Conservation (phyloP, 2,113 vertebrate genomes). For the Tyrannus savana region DNA sequence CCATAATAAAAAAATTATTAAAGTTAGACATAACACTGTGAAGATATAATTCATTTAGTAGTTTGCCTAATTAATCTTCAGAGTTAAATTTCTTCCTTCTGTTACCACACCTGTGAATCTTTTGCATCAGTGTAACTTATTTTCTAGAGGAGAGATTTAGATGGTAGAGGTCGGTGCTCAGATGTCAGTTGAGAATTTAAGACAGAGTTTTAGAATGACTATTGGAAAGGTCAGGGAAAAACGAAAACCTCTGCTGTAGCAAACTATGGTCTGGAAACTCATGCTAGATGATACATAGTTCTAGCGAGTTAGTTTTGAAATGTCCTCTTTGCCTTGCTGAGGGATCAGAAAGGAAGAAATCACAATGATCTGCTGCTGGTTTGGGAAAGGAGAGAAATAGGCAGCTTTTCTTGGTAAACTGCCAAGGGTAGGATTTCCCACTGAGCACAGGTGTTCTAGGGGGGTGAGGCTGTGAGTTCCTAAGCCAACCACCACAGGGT, state of each 20-base stretch:
- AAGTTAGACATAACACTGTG: neutral
- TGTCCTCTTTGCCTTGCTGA: neutral
- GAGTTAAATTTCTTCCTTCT: neutral
- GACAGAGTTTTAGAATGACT: neutral
- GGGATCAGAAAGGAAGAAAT: neutral
- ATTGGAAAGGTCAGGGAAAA: neutral
- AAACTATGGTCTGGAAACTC: neutral
- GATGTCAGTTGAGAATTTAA: neutral
- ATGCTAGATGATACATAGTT: neutral
- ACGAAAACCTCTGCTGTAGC: neutral
- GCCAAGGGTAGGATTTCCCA: neutral
- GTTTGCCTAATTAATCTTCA: neutral
- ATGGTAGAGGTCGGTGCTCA: neutral
- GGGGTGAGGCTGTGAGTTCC: neutral
- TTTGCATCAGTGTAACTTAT: neutral
- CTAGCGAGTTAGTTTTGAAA: neutral
- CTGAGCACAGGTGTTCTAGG: neutral
- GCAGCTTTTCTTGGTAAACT: neutral
- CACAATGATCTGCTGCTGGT: neutral
- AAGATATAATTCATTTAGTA: neutral
- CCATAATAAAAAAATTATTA: neutral
- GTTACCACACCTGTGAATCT: neutral
- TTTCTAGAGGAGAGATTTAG: neutral
- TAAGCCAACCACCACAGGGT: neutral
- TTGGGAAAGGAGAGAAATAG: neutral